Evolutionary conservation across 2,113 vertebrate genomes (phyloP), one percentile per base, ranked within the genome.

Genomic region (Beaufortia kweichowensis): DNA sequence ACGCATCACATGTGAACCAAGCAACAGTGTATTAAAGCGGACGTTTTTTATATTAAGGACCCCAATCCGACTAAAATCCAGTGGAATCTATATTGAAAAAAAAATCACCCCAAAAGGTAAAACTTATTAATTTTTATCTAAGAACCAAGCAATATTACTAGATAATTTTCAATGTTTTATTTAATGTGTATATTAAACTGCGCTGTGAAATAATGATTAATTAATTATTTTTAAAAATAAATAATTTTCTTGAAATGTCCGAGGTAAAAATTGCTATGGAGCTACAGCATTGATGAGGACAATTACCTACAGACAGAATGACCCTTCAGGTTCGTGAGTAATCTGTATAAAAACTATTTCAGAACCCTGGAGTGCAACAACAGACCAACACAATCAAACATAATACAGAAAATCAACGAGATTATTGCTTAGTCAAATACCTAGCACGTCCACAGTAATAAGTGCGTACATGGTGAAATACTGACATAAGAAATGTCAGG

Each of bases 331-430:
- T 64, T 6, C 14, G 19, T 66, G 53, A 65, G 69, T 79, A 62
- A 79, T 21, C 24, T 28, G 11, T 63, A 50, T 31, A 70, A 39
- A 41, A 11, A 33, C n/a, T 15, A 39, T 28, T 4, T 39, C 21
- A 26, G 26, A 48, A 6, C 19, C 35, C 55, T 33, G 56, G 53
- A 55, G 81, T 33, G 66, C 21, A 21, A 46, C 43, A 68, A 29
- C 46, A 33, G 17, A 39, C 83, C 82, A 85, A 77, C 81, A 88
- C 23, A 90, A 91, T 88, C 73, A 81, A 76, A 83, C 64, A 55
- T 21, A 65, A 72, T 65, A 6, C 55, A 6, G 24, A 19, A 48
- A 77, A 77, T 72, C 67, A 72, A 31, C 24, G 57, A 23, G 48
- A 21, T 69, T 53, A 69, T 55, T 41, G 19, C 56, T 4, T 7